Conservation (phyloP, 2,888 invertebrate genomes). For the Ethmia dodecea region DNA sequence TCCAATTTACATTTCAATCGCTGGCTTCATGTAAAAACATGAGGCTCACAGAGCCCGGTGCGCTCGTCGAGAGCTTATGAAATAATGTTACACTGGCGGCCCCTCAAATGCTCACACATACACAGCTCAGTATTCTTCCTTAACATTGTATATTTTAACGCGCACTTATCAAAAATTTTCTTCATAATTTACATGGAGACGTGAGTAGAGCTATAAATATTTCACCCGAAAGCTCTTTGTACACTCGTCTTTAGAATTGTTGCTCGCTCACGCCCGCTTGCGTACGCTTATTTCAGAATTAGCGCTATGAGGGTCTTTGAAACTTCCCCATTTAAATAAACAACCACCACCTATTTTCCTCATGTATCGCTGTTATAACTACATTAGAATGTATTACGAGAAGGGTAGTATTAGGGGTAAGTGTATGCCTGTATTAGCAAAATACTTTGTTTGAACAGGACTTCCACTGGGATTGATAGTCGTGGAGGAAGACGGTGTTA, state of each 20-base stretch:
- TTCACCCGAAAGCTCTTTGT: constrained; percentile 28
- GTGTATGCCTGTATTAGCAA: too few relatives aligned
- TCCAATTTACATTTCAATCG: constrained; percentile 70
- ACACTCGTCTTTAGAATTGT: constrained; percentile 28
- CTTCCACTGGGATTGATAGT: too few relatives aligned
- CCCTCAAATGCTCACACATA: constrained; percentile 30
- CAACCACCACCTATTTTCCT: too few relatives aligned
- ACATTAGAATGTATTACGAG: too few relatives aligned
- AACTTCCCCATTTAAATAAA: constrained; percentile 1
- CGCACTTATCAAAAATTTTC: constrained; percentile 33
- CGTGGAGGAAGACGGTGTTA: too few relatives aligned
- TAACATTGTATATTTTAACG: constrained; percentile 26
- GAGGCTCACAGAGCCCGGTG: constrained; percentile 42
- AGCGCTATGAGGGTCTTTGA: constrained; percentile 1
- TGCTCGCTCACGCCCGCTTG: constrained; percentile 16
- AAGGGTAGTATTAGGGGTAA: too few relatives aligned
- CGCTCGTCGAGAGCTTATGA: constrained; percentile 45
- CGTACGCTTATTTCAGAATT: constrained; percentile 9
- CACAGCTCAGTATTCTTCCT: constrained; percentile 1
- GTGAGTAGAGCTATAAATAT: constrained; percentile 41
- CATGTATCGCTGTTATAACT: too few relatives aligned
- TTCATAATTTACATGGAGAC: constrained; percentile 38
- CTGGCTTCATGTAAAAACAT: constrained; percentile 64
- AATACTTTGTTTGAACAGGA: too few relatives aligned
- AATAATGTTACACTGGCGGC: constrained; percentile 42